Conservation (phyloP, 2,797 vertebrate species). For the Kryptolebias ocellatus region DNA sequence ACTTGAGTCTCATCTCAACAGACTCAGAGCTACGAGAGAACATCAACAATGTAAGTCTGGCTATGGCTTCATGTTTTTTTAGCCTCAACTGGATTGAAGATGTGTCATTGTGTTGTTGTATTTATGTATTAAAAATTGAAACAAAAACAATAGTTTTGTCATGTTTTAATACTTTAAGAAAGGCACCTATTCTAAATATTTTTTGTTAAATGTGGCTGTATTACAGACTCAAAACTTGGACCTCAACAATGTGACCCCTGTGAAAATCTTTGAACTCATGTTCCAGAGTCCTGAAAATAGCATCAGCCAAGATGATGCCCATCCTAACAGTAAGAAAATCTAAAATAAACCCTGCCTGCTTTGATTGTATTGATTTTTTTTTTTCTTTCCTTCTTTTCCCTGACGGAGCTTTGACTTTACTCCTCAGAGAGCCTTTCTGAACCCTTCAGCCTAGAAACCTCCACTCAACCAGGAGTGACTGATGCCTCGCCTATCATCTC, state of each 20-base stretch:
- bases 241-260: conserved; percentile 90
- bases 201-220: conserved; percentile 12
- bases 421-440: conserved; percentile 86
- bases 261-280: conserved; percentile 96
- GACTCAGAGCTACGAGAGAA: conserved; percentile 94
- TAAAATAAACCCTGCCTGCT: background rate
- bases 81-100: conserved; percentile 1
- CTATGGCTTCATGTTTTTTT: conserved; percentile 13
- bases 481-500: conserved; percentile 83
- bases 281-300: conserved; percentile 95
- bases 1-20: conserved; percentile 96
- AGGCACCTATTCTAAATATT: background rate
- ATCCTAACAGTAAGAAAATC: conserved; percentile 82
- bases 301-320: conserved; percentile 88
- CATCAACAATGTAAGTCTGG: conserved; percentile 88
- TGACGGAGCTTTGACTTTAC: conserved; percentile 4
- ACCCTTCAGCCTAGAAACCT: conserved; percentile 82
- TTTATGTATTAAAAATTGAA: no score
- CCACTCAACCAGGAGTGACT: conserved; percentile 72
- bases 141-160: no score
- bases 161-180: background rate
- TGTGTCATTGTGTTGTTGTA: no score
- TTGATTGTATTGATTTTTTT: background rate
- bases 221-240: conserved; percentile 90
- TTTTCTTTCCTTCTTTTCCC: background rate